Evolutionary conservation across 1,140 invertebrate genomes (phyloP).

Genomic region (Asbolus verrucosus): DNA sequence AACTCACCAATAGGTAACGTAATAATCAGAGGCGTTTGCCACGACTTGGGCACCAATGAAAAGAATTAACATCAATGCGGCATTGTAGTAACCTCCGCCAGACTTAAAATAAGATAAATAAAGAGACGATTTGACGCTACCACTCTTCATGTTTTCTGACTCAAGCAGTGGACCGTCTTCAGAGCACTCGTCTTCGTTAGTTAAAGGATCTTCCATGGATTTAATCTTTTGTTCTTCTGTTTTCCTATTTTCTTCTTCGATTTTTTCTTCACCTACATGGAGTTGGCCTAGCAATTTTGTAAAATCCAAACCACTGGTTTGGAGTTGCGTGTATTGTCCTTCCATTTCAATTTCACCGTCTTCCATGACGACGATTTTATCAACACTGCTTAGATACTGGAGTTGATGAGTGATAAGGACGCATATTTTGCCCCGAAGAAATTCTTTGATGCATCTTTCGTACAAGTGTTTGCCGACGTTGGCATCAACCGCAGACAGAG

Average conservation of each 20-base stretch:
- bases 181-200: slow-evolving; percentile 63
- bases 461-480: slow-evolving; percentile 73
- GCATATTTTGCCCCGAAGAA: slow-evolving; percentile 74
- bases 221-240: slow-evolving; percentile 57
- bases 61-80: slow-evolving; percentile 67
- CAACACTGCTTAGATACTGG: slow-evolving; percentile 74
- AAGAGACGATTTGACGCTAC: slow-evolving; percentile 70
- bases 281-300: slow-evolving; percentile 59
- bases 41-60: slow-evolving; percentile 71
- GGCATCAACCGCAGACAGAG: slow-evolving; percentile 74
- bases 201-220: slow-evolving; percentile 63
- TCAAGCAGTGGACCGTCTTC: slow-evolving; percentile 54
- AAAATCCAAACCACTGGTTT: slow-evolving; percentile 61
- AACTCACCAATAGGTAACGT: slow-evolving; percentile 74
- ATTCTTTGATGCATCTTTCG: slow-evolving; percentile 68
- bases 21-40: slow-evolving; percentile 76
- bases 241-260: no score
- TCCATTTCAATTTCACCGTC: slow-evolving; percentile 63
- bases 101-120: slow-evolving; percentile 75
- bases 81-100: slow-evolving; percentile 68
- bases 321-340: slow-evolving; percentile 63
- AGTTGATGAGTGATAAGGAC: slow-evolving; percentile 80
- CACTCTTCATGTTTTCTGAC: slow-evolving; percentile 65
- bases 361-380: slow-evolving; percentile 66
- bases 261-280: slow-evolving; percentile 56